A percentile compares a stretch with the other conserved stretches of the same genome.
Evolutionary conservation across 2,113 vertebrate species (phyloP).

Genomic region (human (Homo sapiens)): DNA sequence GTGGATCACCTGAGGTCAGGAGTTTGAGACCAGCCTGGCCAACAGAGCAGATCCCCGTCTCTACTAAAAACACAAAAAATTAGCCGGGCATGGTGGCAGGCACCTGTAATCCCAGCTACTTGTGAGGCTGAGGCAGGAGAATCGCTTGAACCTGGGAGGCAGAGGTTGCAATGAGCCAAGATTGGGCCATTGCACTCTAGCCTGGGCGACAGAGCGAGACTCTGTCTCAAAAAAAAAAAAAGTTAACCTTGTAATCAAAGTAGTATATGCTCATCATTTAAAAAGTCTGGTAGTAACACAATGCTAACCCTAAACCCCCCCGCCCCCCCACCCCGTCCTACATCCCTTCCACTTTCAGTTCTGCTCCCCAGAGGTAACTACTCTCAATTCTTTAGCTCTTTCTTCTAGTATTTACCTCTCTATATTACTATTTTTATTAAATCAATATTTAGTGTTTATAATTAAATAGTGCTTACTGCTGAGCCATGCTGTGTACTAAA

Average conservation of each 20-base stretch:
- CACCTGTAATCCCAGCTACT: no score
- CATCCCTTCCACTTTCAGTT: background rate
- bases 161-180: no score
- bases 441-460: conserved; percentile 1
- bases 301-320: background rate
- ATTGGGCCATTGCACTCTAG: no score
- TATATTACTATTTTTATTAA: conserved; percentile 7
- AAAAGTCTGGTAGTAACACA: background rate
- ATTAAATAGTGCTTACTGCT: conserved; percentile 23
- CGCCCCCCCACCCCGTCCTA: background rate
- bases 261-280: conserved; percentile 7
- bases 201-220: no score
- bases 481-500: background rate
- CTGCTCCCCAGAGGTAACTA: background rate
- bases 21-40: no score
- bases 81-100: no score
- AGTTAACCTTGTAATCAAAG: background rate
- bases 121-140: no score
- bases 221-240: no score
- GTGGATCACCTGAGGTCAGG: no score
- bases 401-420: background rate
- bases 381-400: conserved; percentile 29
- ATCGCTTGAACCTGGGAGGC: no score
- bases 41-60: no score
- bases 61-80: no score